These are phyloP conservation scores for Hydrocynus forskahlii DNA, from an alignment of 2,797 vertebrate species.

Conservation along the genomic window DNA sequence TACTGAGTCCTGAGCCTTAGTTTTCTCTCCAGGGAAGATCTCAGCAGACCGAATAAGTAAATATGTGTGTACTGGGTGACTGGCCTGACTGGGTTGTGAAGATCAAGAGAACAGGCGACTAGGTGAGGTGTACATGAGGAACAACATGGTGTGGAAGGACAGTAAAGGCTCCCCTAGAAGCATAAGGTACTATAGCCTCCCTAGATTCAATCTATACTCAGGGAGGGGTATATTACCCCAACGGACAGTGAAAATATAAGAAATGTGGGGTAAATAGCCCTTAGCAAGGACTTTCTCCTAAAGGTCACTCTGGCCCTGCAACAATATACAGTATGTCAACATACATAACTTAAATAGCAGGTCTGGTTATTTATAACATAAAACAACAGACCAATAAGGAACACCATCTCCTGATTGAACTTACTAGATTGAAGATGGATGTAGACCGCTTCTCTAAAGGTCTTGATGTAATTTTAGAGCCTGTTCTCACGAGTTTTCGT, in stretches of 20 bases:
- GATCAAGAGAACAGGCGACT: not conserved
- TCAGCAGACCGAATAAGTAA: not conserved
- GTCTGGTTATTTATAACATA: not conserved
- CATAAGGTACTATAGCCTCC: not conserved
- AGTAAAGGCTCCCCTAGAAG: conserved; percentile 7
- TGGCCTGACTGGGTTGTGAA: not conserved
- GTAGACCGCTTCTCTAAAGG: too few relatives aligned
- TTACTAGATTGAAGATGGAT: too few relatives aligned
- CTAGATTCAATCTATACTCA: not conserved
- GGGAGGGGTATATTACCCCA: not conserved
- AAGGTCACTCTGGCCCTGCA: not conserved
- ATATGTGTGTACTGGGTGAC: not conserved
- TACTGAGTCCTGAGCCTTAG: not conserved
- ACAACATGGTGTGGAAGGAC: not conserved
- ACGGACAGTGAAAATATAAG: not conserved
- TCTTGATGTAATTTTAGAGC: not conserved
- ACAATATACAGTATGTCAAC: not conserved
- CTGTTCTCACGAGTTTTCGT: too few relatives aligned
- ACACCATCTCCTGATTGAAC: not conserved
- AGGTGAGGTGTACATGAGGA: not conserved
- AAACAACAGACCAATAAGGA: too few relatives aligned
- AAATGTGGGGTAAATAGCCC: not conserved
- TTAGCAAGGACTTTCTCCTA: not conserved
- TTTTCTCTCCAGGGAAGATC: not conserved
- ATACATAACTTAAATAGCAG: not conserved